Base-by-base conservation (phyloP, 2,888 invertebrate genomes). In the Andricus quercusramuli region DNA sequence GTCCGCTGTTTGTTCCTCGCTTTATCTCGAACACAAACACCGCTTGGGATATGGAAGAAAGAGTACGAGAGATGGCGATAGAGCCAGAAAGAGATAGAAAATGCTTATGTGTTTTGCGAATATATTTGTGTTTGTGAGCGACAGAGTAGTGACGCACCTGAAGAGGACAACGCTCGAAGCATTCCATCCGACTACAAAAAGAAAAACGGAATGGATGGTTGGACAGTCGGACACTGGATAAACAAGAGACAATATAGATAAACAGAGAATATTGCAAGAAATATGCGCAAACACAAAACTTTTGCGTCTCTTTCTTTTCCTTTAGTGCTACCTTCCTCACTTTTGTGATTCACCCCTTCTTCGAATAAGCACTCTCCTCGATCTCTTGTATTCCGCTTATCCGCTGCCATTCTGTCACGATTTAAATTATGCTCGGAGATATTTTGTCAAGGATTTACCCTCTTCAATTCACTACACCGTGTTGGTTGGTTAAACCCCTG, bases 21-120 rank as follows among this genome's bases (percentile, higher is more conserved):
- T 92, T 91, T 91, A 91, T 92, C 91, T 90, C 88, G 85, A 91
- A 89, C 89, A 90, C 91, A 91, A 91, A 91, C 89, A 91, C 85
- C 83, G 87, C 84, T 80, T 80, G 84, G 87, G 87, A 88, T 87
- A 90, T 88, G 87, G 84, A 86, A 87, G 86, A 85, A 81, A 81
- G 83, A 79, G 82, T 79, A 80, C 80, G 84, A 82, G 82, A 80
- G 82, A 82, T 78, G 70, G 81, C 81, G 81, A 79, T 79, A 82
- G 82, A 84, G 79, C 83, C 82, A 68, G 83, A 84, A 82, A 81
- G 84, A 82, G 83, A 77, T 78, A 81, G 80, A 81, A 81, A 80
- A 5, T 8, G 62, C 62, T 62, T 59, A 25, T 62, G 62, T 62
- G 83, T 80, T 85, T 81, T 83, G 83, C 83, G 82, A 82, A 85